A percentile compares a stretch with the other conserved stretches of the same genome.
Evolutionary conservation across 2,888 invertebrate genomes (phyloP).

Genomic region (Trichogramma evanescens): DNA sequence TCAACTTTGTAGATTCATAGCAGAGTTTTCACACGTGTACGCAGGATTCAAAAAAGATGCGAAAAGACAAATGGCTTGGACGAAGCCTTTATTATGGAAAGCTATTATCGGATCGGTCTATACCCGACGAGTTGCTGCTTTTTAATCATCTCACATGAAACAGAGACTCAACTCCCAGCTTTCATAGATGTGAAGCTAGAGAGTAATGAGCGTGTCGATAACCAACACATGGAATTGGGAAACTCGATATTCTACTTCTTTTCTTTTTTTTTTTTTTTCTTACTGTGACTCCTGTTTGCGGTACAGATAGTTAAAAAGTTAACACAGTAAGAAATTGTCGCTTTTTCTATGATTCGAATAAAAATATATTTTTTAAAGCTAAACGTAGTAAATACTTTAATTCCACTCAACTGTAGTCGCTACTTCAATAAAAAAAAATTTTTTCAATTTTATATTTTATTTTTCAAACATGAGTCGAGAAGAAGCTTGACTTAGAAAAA

Average conservation of each 20-base stretch:
- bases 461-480: too few species aligned
- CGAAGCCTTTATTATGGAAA: not conserved
- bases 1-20: too few species aligned
- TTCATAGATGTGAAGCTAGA: not conserved
- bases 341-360: too few species aligned
- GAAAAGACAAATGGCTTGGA: not conserved
- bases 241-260: slow-evolving; percentile 11
- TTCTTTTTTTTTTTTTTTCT: not conserved
- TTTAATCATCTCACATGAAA: slow-evolving; percentile 8
- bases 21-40: not conserved
- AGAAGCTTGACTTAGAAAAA: too few species aligned
- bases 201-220: slow-evolving; percentile 17
- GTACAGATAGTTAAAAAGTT: too few species aligned
- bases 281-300: too few species aligned
- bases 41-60: not conserved
- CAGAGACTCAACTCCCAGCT: not conserved
- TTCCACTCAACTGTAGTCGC: too few species aligned
- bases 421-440: too few species aligned
- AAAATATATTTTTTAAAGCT: too few species aligned
- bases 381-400: too few species aligned
- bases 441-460: too few species aligned
- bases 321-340: too few species aligned
- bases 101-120: slow-evolving; percentile 5
- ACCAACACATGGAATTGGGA: slow-evolving; percentile 4
- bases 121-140: not conserved